phyloP scores from a whole-genome alignment of 2,888 invertebrate species.

The Caenorhabditis wallacei region DNA sequence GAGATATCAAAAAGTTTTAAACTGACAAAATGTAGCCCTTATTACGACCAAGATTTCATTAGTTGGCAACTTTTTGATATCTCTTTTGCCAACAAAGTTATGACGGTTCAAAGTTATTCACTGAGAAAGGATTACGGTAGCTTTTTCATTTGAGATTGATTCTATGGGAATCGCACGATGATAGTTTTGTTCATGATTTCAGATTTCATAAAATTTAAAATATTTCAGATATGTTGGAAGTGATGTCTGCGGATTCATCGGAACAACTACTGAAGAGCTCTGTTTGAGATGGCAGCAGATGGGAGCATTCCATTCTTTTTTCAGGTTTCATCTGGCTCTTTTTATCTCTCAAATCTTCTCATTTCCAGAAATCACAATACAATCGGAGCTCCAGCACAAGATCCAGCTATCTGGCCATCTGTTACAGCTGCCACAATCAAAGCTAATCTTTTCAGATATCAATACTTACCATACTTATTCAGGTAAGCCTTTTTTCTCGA shows the following conservation, averaged over 20 bases:
- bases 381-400: constrained; percentile 73
- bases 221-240: constrained; percentile 80
- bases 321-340: constrained; percentile 83
- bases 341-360: constrained; percentile 60
- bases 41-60: no score
- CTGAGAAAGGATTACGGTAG: no score
- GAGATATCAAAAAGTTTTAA: no score
- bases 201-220: not conserved
- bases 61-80: no score
- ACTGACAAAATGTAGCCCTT: no score
- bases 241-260: constrained; percentile 85
- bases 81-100: no score
- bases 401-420: constrained; percentile 81
- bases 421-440: constrained; percentile 79
- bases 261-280: constrained; percentile 84
- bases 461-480: constrained; percentile 81
- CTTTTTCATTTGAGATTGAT: no score
- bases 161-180: no score
- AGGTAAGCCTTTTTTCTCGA: constrained; percentile 49
- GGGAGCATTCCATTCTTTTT: constrained; percentile 81
- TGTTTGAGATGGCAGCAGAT: constrained; percentile 87
- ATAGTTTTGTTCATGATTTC: not conserved
- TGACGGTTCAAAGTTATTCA: no score
- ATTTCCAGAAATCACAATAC: constrained; percentile 81
- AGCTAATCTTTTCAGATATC: constrained; percentile 81